A percentile compares a stretch with the other conserved stretches of the same genome.
phyloP scores from a whole-genome alignment of 2,797 vertebrate species.

The Bradypodion pumilum region DNA sequence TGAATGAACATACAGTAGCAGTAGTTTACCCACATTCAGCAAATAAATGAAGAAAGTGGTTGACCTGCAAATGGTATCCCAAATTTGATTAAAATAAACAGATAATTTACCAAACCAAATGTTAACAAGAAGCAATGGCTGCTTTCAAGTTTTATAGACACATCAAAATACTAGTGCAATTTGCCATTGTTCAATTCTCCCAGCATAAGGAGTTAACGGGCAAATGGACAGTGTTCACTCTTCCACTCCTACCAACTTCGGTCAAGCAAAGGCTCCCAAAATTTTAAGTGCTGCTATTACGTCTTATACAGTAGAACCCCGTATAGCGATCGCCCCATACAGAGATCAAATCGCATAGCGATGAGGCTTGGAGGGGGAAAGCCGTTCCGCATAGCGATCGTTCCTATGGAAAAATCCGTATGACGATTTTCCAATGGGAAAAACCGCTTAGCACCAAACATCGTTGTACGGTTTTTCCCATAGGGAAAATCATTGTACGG shows the following conservation, averaged over 20 bases:
- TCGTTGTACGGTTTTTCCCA: too few relatives aligned
- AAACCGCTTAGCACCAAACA: too few relatives aligned
- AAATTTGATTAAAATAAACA: background rate
- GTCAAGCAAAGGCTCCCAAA: background rate
- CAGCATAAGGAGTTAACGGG: background rate
- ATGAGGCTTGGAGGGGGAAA: too few relatives aligned
- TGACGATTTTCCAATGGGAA: too few relatives aligned
- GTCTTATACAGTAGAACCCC: too few relatives aligned
- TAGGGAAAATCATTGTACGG: too few relatives aligned
- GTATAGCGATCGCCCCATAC: too few relatives aligned
- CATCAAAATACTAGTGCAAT: background rate
- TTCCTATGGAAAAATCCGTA: too few relatives aligned
- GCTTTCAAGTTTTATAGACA: background rate
- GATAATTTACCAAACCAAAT: background rate
- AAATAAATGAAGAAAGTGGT: background rate
- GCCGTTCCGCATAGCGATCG: too few relatives aligned
- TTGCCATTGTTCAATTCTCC: too few relatives aligned
- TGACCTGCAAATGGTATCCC: background rate
- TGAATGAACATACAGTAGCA: background rate
- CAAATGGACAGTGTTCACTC: background rate
- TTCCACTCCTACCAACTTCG: background rate
- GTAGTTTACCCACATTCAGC: background rate
- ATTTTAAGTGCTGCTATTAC: background rate
- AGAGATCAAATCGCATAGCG: too few relatives aligned
- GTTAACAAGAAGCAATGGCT: background rate